Conservation (phyloP, 1,140 invertebrate genomes). For the Drosophila nigromelanica region DNA sequence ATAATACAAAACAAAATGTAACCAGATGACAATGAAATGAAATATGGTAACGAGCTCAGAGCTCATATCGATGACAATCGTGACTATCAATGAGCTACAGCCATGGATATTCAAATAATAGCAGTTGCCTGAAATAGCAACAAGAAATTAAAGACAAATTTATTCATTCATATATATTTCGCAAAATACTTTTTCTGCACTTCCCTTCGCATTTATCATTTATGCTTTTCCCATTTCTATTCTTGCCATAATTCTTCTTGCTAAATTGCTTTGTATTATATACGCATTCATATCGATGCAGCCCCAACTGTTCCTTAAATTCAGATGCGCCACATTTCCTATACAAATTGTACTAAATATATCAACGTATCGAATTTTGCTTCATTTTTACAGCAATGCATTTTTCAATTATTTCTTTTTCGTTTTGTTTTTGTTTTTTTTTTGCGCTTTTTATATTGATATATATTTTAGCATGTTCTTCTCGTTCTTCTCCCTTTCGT, state of each 20-base stretch:
- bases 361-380: constrained; percentile 40
- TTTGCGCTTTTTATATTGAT: constrained; percentile 62
- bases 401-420: constrained; percentile 67
- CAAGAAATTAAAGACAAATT: neutral
- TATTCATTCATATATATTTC: no score
- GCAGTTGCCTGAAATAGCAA: neutral
- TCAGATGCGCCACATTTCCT: constrained; percentile 15
- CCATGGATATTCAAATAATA: constrained; percentile 6
- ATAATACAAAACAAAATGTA: constrained; percentile 2
- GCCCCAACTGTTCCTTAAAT: constrained; percentile 27
- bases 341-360: constrained; percentile 52
- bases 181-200: no score
- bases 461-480: constrained; percentile 58
- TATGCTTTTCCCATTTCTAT: constrained; percentile 1
- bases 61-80: constrained; percentile 28
- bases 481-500: constrained; percentile 14
- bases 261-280: constrained; percentile 7
- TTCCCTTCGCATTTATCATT: constrained; percentile 11
- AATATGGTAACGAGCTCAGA: constrained; percentile 38
- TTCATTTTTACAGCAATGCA: constrained; percentile 71
- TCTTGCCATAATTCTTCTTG: constrained; percentile 1
- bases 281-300: constrained; percentile 16
- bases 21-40: constrained; percentile 46
- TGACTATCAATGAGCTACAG: constrained; percentile 29
- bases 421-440: neutral